These are phyloP conservation scores for Microctenopoma lineatum DNA, from an alignment of 2,797 vertebrate genomes.

Conservation along the genomic window DNA sequence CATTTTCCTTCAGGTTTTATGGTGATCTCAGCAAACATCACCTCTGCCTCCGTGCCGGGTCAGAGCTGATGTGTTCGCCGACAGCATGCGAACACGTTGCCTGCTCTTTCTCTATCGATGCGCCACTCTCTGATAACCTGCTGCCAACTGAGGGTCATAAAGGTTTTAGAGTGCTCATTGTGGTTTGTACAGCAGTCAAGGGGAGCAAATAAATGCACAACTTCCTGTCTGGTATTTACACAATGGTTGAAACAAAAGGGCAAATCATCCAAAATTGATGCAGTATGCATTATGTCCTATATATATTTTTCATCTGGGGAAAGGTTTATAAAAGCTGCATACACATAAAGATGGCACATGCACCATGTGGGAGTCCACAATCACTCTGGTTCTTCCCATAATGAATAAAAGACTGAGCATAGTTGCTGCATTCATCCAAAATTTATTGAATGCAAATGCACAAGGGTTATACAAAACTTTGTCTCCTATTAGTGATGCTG, in stretches of 20 bases:
- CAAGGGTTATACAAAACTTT: not conserved
- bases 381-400: not conserved
- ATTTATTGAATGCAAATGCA: not conserved
- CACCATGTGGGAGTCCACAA: not conserved
- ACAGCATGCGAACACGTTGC: slow-evolving; percentile 12
- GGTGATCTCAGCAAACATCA: slow-evolving; percentile 47
- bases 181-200: slow-evolving; percentile 9
- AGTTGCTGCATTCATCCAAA: not conserved
- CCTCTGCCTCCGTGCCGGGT: slow-evolving; percentile 18
- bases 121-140: not conserved
- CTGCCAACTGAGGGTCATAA: slow-evolving; percentile 23
- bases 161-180: slow-evolving; percentile 50
- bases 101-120: slow-evolving; percentile 8
- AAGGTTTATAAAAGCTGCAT: slow-evolving; percentile 29
- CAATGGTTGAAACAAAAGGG: slow-evolving; percentile 41
- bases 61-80: slow-evolving; percentile 34
- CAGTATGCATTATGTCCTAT: slow-evolving; percentile 51
- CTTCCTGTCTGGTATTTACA: slow-evolving; percentile 53
- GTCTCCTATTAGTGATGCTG: not conserved
- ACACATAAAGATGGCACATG: not conserved
- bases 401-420: not conserved
- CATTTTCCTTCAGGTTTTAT: slow-evolving; percentile 58
- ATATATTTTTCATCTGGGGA: slow-evolving; percentile 47
- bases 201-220: slow-evolving; percentile 4
- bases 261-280: slow-evolving; percentile 37